phyloP scores from a whole-genome alignment of 2,113 vertebrate genomes.

The Cacatua alba region DNA sequence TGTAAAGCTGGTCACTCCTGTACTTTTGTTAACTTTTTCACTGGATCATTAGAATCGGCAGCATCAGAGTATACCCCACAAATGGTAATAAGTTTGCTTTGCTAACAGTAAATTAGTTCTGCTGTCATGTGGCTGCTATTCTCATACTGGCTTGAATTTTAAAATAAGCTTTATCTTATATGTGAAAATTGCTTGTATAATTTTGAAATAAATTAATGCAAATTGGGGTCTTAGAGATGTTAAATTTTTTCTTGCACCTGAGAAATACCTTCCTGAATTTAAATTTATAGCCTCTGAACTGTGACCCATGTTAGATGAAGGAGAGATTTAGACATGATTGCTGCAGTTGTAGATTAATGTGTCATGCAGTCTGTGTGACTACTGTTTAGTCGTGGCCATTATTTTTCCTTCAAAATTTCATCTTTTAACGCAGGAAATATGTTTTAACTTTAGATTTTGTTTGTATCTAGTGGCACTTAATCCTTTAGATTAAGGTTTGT shows the following conservation, averaged over 20 bases:
- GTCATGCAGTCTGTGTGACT: constrained; percentile 32
- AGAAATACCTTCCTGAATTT: neutral
- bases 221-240: neutral
- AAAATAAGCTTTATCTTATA: neutral
- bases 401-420: constrained; percentile 18
- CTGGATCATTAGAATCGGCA: neutral
- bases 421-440: constrained; percentile 19
- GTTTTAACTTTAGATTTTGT: constrained; percentile 23
- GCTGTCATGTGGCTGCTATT: neutral
- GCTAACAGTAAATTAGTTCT: neutral
- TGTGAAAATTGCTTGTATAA: neutral
- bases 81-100: neutral
- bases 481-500: neutral
- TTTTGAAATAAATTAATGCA: constrained; percentile 28
- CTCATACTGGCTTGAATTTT: neutral
- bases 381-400: constrained; percentile 4
- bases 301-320: neutral
- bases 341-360: constrained; percentile 1
- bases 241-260: neutral
- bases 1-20: neutral
- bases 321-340: constrained; percentile 24
- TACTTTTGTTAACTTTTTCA: neutral
- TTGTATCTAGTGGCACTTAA: constrained; percentile 9
- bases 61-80: neutral
- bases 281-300: constrained; percentile 34